Evolutionary conservation across 2,888 invertebrate genomes (phyloP).

Genomic region (Aspidapion aeneum): DNA sequence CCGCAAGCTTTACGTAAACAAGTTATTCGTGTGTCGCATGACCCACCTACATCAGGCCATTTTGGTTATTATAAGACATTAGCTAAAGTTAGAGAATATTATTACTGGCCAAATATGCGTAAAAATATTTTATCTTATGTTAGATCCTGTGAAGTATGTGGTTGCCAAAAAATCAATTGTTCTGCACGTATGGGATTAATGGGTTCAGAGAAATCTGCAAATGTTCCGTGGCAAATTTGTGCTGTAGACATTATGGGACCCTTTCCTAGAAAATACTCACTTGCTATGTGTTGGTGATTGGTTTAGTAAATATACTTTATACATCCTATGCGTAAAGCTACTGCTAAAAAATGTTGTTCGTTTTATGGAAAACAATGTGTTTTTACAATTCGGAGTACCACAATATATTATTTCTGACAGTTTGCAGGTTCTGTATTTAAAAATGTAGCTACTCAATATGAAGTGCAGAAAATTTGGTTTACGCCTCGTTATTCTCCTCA

Average conservation of each 20-base stretch:
- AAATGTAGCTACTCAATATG: conserved; percentile 10
- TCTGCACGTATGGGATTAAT: not conserved
- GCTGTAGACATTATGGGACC: conserved; percentile 8
- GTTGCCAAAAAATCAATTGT: not conserved
- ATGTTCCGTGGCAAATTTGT: not conserved
- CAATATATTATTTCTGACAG: conserved; percentile 19
- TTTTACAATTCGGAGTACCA: conserved; percentile 13
- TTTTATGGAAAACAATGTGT: conserved; percentile 18
- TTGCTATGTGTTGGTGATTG: conserved; percentile 18
- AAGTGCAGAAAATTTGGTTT: conserved; percentile 9
- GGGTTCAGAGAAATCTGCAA: conserved; percentile 9
- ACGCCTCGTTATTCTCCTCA: conserved; percentile 34
- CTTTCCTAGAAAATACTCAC: conserved; percentile 7
- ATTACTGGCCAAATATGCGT: conserved; percentile 17
- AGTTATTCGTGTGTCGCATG: not conserved
- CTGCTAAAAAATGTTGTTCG: conserved; percentile 5
- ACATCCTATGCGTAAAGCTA: conserved; percentile 16
- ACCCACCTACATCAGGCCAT: conserved; percentile 2
- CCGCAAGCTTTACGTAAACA: not conserved
- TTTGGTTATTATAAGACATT: conserved; percentile 9
- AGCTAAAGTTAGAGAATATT: conserved; percentile 3
- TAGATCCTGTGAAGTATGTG: not conserved
- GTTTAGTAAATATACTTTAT: conserved; percentile 19
- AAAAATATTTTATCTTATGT: conserved; percentile 4
- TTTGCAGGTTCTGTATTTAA: conserved; percentile 10